Percentiles rank a stretch among this genome's conserved stretches.
phyloP scores from a whole-genome alignment of 2,888 invertebrate species.

The Heliconius sara region DNA sequence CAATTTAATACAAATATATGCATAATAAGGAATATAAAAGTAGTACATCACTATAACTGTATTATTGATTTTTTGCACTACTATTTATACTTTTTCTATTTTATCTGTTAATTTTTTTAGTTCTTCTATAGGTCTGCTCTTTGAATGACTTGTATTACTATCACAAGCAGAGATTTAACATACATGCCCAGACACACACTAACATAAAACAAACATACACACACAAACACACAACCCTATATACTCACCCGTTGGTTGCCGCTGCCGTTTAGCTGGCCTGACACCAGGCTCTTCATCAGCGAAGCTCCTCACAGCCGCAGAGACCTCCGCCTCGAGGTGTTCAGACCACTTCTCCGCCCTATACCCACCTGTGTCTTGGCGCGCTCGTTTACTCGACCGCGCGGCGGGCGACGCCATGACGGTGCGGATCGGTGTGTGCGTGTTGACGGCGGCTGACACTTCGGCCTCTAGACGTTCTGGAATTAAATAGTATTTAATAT shows the following conservation, averaged over 20 bases:
- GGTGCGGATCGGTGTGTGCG: conserved; percentile 63
- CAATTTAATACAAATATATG: no score
- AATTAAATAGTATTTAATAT: conserved; percentile 23
- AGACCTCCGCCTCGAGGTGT: conserved; percentile 44
- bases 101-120: no score
- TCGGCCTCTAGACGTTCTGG: conserved; percentile 75
- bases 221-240: not conserved
- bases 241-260: conserved; percentile 40
- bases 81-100: no score
- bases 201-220: not conserved
- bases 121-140: not conserved
- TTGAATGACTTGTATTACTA: not conserved
- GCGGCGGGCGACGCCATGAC: conserved; percentile 65
- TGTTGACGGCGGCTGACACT: conserved; percentile 64
- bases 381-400: conserved; percentile 63
- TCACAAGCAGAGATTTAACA: not conserved
- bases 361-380: conserved; percentile 71
- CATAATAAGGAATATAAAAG: no score
- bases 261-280: conserved; percentile 37
- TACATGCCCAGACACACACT: not conserved
- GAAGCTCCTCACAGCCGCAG: conserved; percentile 41
- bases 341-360: conserved; percentile 39
- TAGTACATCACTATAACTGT: no score
- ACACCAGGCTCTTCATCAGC: conserved; percentile 29
- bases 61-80: no score